A percentile compares a stretch with the other conserved stretches of the same genome.
Evolutionary conservation across 2,888 invertebrate genomes (phyloP).

Genomic region (Mesorhabditis belari): DNA sequence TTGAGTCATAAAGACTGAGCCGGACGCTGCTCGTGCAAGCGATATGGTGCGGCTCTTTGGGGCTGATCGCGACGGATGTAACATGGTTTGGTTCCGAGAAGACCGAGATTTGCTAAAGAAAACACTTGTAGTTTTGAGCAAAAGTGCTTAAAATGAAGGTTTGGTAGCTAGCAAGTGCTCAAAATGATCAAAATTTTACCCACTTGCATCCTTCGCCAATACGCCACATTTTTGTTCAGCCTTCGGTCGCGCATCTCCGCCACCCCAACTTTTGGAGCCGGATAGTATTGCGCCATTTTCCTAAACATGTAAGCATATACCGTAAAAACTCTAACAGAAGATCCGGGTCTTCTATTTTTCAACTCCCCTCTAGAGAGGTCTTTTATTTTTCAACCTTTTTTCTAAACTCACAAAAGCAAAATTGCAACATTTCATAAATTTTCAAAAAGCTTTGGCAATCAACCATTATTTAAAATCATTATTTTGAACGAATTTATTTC

Average conservation of each 20-base stretch:
- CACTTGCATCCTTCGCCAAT: constrained; percentile 84
- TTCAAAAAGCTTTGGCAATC: too few relatives aligned
- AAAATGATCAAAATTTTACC: constrained; percentile 47
- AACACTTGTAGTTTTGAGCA: not conserved
- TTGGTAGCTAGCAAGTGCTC: not conserved
- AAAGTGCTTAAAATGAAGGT: not conserved
- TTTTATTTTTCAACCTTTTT: too few relatives aligned
- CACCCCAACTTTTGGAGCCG: not conserved
- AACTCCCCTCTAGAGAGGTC: too few relatives aligned
- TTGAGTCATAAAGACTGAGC: constrained; percentile 37
- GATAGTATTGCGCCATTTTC: not conserved
- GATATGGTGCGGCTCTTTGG: constrained; percentile 79
- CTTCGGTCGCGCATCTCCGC: not conserved
- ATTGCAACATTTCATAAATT: too few relatives aligned
- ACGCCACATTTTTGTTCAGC: constrained; percentile 66
- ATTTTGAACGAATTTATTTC: too few relatives aligned
- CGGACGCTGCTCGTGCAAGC: constrained; percentile 76
- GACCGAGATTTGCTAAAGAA: constrained; percentile 39
- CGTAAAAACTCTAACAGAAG: too few relatives aligned
- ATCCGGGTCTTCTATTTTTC: too few relatives aligned
- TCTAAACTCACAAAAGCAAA: not conserved
- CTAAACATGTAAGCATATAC: too few relatives aligned
- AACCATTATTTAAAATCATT: too few relatives aligned
- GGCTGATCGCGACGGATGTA: constrained; percentile 82
- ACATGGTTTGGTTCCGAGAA: constrained; percentile 83